Evolutionary conservation across 2,797 vertebrate genomes (phyloP).

Genomic region (Notamacropus eugenii): DNA sequence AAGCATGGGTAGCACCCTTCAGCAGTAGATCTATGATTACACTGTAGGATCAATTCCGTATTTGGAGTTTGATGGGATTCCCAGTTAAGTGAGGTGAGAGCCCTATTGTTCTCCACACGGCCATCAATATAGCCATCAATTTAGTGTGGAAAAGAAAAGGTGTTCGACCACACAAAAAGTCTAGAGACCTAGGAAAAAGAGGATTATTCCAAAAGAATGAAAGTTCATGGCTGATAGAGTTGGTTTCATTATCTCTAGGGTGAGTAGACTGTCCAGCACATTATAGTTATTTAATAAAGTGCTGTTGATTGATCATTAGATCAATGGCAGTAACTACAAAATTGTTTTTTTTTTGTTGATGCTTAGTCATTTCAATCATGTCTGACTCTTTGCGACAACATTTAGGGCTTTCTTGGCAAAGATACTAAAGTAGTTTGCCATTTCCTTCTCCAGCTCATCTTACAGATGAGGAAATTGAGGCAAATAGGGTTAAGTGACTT

Average conservation of each 20-base stretch:
- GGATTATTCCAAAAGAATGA: background rate
- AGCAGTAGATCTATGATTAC: too few species aligned
- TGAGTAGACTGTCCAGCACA: background rate
- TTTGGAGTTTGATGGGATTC: too few species aligned
- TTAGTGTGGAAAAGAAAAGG: too few species aligned
- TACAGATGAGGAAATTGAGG: background rate
- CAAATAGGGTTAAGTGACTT: background rate
- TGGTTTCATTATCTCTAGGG: background rate
- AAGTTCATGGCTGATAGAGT: background rate
- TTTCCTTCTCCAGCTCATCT: background rate
- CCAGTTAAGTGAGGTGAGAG: too few species aligned
- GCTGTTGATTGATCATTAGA: background rate
- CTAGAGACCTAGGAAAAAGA: background rate
- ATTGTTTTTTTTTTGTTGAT: background rate
- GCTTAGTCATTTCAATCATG: background rate
- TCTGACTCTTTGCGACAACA: background rate
- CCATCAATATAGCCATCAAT: background rate
- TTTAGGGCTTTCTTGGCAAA: background rate
- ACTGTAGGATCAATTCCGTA: too few species aligned
- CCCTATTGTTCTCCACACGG: background rate
- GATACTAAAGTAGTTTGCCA: background rate
- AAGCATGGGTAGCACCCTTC: too few species aligned
- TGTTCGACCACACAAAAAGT: background rate
- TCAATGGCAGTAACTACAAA: background rate
- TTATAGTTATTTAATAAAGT: background rate